Conservation (phyloP, 2,888 invertebrate species). For the Gari tellinella region DNA sequence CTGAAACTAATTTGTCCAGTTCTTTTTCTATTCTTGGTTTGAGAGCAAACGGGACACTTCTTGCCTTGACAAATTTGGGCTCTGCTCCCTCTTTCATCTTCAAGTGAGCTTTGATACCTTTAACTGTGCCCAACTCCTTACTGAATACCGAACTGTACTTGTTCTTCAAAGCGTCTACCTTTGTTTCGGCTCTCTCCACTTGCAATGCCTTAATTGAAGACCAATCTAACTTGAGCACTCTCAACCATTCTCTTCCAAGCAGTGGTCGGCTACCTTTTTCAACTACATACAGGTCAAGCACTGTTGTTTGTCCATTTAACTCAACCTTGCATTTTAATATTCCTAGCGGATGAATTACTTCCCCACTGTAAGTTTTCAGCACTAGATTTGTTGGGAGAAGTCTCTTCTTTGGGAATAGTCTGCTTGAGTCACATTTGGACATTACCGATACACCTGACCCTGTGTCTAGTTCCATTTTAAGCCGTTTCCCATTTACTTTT, state of each 20-base stretch:
- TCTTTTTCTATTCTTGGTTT: constrained; percentile 51
- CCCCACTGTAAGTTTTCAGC: constrained; percentile 46
- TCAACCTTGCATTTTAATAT: constrained; percentile 27
- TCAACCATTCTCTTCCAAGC: constrained; percentile 50
- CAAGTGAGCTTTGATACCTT: constrained; percentile 35
- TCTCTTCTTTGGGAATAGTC: constrained; percentile 10
- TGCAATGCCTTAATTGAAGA: constrained; percentile 29
- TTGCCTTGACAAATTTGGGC: constrained; percentile 49
- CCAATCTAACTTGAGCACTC: constrained; percentile 30
- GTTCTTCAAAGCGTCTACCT: constrained; percentile 5
- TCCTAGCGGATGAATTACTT: constrained; percentile 27
- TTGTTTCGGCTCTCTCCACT: not conserved
- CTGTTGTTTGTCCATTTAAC: constrained; percentile 7
- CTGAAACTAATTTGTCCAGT: constrained; percentile 33
- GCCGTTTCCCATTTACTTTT: constrained; percentile 25
- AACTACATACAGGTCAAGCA: constrained; percentile 43
- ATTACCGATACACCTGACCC: constrained; percentile 56
- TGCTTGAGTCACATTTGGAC: constrained; percentile 15
- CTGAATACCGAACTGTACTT: constrained; percentile 28
- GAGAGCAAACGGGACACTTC: constrained; percentile 54
- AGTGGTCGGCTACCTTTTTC: constrained; percentile 39
- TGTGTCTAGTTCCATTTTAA: constrained; percentile 60
- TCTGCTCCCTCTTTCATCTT: constrained; percentile 27
- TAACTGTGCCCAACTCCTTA: constrained; percentile 24
- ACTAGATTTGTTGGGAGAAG: constrained; percentile 16